Evolutionary conservation across 2,888 invertebrate genomes (phyloP).

Genomic region (Tetragnatha montana): DNA sequence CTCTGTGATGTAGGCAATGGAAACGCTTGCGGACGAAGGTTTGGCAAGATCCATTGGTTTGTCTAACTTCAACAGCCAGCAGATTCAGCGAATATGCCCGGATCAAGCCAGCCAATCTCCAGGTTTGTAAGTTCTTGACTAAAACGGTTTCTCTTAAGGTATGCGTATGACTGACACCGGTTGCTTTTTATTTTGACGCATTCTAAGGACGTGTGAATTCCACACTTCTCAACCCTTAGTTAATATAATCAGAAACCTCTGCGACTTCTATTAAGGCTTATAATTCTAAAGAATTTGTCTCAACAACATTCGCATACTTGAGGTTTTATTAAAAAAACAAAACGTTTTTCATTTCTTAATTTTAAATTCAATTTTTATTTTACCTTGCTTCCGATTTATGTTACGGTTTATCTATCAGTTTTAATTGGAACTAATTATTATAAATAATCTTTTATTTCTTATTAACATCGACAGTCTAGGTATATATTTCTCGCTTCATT

Average conservation of each 20-base stretch:
- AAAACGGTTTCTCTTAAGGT: too few species aligned
- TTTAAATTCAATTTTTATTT: too few species aligned
- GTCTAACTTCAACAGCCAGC: slow-evolving; percentile 87
- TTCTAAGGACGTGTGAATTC: neutral
- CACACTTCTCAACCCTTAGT: neutral
- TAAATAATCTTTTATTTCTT: too few species aligned
- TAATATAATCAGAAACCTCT: neutral
- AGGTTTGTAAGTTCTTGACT: too few species aligned
- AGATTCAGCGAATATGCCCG: slow-evolving; percentile 82
- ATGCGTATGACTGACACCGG: neutral
- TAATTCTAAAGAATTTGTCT: neutral
- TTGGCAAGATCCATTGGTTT: slow-evolving; percentile 87
- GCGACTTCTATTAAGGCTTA: neutral
- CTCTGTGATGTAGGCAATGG: slow-evolving; percentile 73
- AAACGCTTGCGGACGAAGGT: slow-evolving; percentile 83
- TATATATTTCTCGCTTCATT: too few species aligned
- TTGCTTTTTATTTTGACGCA: neutral
- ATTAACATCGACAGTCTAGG: too few species aligned
- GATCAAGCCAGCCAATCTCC: slow-evolving; percentile 81
- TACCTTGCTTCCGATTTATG: too few species aligned
- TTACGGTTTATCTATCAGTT: too few species aligned
- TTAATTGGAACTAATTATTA: too few species aligned
- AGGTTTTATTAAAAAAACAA: too few species aligned
- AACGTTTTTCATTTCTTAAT: too few species aligned
- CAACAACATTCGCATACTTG: neutral